Percentiles rank a stretch among this genome's conserved stretches.
These are phyloP conservation scores for Indicator maculatus DNA, from an alignment of 2,113 vertebrate genomes.

Conservation along the genomic window DNA sequence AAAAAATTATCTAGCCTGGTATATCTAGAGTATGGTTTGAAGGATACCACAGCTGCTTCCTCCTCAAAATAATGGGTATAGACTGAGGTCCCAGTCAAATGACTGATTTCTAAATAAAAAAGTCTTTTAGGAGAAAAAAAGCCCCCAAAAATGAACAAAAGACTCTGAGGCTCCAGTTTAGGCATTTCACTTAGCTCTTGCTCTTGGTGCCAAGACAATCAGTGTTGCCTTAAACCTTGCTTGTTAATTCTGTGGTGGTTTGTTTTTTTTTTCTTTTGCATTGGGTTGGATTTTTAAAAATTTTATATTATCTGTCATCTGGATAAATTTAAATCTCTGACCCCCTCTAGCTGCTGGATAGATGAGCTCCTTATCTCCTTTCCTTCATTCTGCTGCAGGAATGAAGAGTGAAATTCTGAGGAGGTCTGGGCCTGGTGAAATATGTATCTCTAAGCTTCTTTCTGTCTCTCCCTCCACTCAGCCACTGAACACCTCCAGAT, in stretches of 20 bases:
- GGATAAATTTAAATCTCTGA: constrained; percentile 31
- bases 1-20: neutral
- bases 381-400: neutral
- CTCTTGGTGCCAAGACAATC: neutral
- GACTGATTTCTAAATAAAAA: neutral
- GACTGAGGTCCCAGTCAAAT: neutral
- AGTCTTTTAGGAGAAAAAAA: neutral
- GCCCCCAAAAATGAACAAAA: neutral
- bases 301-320: neutral
- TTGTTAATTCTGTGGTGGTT: neutral
- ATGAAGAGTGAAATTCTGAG: neutral
- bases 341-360: constrained; percentile 32
- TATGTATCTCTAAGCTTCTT: neutral
- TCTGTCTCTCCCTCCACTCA: neutral
- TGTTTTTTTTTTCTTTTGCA: no score
- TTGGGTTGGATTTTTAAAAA: no score
- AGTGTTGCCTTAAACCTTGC: neutral
- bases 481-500: neutral
- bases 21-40: neutral
- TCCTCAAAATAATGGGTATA: neutral
- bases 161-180: neutral
- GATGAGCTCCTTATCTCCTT: neutral
- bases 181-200: neutral
- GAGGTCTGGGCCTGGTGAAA: rapidly evolving
- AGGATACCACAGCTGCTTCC: neutral